These are phyloP conservation scores for Asteroscopus sphinx DNA, from an alignment of 2,888 invertebrate genomes.

Conservation along the genomic window DNA sequence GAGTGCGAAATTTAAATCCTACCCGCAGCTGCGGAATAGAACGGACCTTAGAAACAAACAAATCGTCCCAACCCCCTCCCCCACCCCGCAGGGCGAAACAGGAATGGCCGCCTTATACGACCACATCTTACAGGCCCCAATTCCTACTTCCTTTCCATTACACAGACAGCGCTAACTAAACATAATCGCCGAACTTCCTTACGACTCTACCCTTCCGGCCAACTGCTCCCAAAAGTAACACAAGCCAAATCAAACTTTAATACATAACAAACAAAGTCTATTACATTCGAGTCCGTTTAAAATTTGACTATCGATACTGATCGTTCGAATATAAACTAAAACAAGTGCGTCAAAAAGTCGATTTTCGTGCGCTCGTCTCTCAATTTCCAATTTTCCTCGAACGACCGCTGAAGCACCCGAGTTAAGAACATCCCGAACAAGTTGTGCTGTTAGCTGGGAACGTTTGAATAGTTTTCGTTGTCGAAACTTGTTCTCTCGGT, in stretches of 20 bases:
- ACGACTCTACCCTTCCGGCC: slow-evolving; percentile 88
- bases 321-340: slow-evolving; percentile 66
- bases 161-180: slow-evolving; percentile 87
- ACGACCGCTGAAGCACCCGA: slow-evolving; percentile 86
- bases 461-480: slow-evolving; percentile 86
- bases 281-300: slow-evolving; percentile 46
- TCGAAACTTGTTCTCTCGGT: slow-evolving; percentile 84
- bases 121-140: slow-evolving; percentile 89
- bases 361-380: slow-evolving; percentile 59
- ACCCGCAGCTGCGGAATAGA: slow-evolving; percentile 83
- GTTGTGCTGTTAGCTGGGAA: slow-evolving; percentile 85
- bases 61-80: slow-evolving; percentile 73
- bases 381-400: slow-evolving; percentile 87
- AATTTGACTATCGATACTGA: slow-evolving; percentile 64
- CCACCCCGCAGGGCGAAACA: slow-evolving; percentile 61
- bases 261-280: slow-evolving; percentile 65
- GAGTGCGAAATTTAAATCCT: slow-evolving; percentile 84
- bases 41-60: slow-evolving; percentile 88
- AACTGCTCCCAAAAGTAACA: slow-evolving; percentile 69
- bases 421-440: slow-evolving; percentile 87
- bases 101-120: slow-evolving; percentile 85
- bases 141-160: slow-evolving; percentile 90
- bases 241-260: slow-evolving; percentile 73
- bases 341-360: slow-evolving; percentile 55
- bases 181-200: slow-evolving; percentile 90